Base-by-base conservation (phyloP, 2,113 vertebrate genomes). In the Oncorhynchus keta region DNA sequence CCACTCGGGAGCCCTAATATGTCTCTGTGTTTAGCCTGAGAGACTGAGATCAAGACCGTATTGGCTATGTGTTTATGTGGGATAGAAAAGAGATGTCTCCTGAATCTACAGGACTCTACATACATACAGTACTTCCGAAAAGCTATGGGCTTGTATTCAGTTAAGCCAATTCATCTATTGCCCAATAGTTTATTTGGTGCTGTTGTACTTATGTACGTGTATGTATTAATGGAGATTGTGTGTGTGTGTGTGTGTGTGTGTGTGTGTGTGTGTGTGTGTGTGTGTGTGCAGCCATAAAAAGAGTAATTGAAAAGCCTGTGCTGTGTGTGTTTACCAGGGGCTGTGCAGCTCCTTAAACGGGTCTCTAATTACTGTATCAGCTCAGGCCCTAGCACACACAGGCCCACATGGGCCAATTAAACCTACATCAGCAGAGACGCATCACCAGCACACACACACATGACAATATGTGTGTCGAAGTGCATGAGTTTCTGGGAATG, bases 251-350 rank as follows among this genome's bases (percentile, higher is more conserved):
- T 49, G 35, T 70, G 68, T 45, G 26, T 26, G 1, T 48, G 68
- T 48, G 11, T 22, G 39, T 48, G 68, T 48, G 39, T 22, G 68
- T 49, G 35, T 70, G 1, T 48, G 68, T 48, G 11, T 22, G 39
- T 48, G 68, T 48, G 39, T 22, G 68, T 49, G 35, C 68, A 32
- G 30, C 48, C 66, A 72, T 28, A 76, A 45, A 22, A 68, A 74
- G 76, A 73, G 86, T 84, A 83, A 89, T 74, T 84, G 80, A 87
- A 88, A 79, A 72, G 69, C 72, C 39, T 62, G 3, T 51, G 49
- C 39, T 62, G 3, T 51, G 49, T 57, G 57, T 81, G 76, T 83
- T 88, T 87, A 85, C 87, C 86, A 84, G 76, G 39, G 66, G 71
- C 70, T 64, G 65, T 70, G 82, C 75, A 79, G 79, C 81, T 81